Evolutionary conservation across 2,888 invertebrate species (phyloP).

Genomic region (Acrobasis suavella): DNA sequence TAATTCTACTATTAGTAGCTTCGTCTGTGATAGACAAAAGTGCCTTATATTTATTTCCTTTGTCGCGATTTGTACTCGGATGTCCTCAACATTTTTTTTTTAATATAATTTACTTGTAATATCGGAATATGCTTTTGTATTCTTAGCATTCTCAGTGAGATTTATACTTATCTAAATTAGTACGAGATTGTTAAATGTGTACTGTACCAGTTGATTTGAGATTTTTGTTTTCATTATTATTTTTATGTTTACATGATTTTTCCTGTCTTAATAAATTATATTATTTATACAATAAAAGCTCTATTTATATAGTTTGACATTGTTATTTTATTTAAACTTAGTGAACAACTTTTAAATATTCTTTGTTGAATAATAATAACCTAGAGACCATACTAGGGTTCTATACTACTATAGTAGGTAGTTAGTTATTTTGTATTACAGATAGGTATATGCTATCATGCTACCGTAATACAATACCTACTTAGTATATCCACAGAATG

Average conservation of each 20-base stretch:
- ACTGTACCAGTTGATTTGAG: neutral
- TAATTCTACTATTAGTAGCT: slow-evolving; percentile 40
- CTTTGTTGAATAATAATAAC: no score
- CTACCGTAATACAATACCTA: no score
- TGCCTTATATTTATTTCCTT: slow-evolving; percentile 64
- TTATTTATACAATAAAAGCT: slow-evolving; percentile 26
- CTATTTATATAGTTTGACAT: slow-evolving; percentile 6
- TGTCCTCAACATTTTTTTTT: neutral
- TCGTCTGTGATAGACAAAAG: slow-evolving; percentile 73
- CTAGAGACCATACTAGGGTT: no score
- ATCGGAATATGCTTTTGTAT: slow-evolving; percentile 10
- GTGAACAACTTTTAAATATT: no score
- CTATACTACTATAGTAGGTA: no score
- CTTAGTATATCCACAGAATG: no score
- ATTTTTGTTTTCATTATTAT: neutral
- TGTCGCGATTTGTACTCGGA: slow-evolving; percentile 26
- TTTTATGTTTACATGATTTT: neutral
- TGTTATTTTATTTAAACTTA: neutral
- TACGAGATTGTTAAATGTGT: neutral
- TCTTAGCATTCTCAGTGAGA: slow-evolving; percentile 15
- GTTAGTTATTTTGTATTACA: no score
- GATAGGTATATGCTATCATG: no score
- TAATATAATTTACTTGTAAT: no score
- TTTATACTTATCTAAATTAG: neutral
- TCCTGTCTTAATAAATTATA: neutral